Evolutionary conservation across 2,797 vertebrate genomes (phyloP).

Genomic region (Rhinichthys osculus): DNA sequence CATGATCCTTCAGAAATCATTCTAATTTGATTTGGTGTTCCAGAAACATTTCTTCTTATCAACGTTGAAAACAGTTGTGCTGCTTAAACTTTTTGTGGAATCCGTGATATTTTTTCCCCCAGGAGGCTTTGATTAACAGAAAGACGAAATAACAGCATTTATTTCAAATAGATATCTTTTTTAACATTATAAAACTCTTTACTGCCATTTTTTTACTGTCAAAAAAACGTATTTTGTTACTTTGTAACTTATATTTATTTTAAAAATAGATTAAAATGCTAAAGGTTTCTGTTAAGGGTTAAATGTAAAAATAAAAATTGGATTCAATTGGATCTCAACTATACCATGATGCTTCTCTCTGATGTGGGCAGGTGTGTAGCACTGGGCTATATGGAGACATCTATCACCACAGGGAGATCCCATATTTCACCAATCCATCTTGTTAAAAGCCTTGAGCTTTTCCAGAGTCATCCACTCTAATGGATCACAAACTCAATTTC

Average conservation of each 20-base stretch:
- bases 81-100: background rate
- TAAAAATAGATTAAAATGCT: background rate
- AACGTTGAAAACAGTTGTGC: background rate
- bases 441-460: slow-evolving; percentile 61
- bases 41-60: background rate
- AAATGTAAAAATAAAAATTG: background rate
- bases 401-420: slow-evolving; percentile 57
- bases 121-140: background rate
- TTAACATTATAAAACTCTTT: background rate
- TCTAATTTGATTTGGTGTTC: background rate
- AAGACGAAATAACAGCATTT: background rate
- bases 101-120: too few relatives aligned
- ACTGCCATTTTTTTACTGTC: background rate
- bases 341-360: background rate
- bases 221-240: background rate
- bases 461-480: slow-evolving; percentile 63
- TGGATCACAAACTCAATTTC: slow-evolving; percentile 72
- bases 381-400: slow-evolving; percentile 32
- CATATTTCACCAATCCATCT: slow-evolving; percentile 62
- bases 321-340: background rate
- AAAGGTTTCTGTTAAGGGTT: background rate
- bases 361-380: slow-evolving; percentile 17
- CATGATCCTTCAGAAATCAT: background rate
- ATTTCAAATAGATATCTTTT: too few relatives aligned
- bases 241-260: background rate